Base-by-base conservation (phyloP, 2,113 vertebrate species). In the Tragelaphus strepsiceros region DNA sequence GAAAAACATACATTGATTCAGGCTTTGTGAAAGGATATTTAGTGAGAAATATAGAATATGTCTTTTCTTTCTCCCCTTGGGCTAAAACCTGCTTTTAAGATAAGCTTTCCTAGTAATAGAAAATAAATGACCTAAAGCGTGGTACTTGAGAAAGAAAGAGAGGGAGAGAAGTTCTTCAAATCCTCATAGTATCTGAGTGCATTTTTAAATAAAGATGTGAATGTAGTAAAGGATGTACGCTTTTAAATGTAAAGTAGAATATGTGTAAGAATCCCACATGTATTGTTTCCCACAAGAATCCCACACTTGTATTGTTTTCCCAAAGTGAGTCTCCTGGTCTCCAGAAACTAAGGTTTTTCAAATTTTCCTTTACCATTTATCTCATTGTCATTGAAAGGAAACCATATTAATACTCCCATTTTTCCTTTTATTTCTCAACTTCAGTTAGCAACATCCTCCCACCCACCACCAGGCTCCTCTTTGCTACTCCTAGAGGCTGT, bases 121-220 rank as follows among this genome's bases (percentile, higher is more conserved):
- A 88, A 95, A 90, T 90, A 95, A 88, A 95, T 74, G 94, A 85
- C 30, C 17, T 83, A 46, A 59, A 43, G 56, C 6, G 1, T 46
- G 22, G 32, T 30, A 32, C 58, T 77, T 88, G 54, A 49, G 21
- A 53, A 15, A 81, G 26, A 89, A 3, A 82, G 7, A 61, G 61
- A 26, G 82, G 61, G 28, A 49, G 43, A 54, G 35, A 71, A 93
- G 62, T 56, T 53, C n/a, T 83, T 82, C 26, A 93, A 91, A 96
- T 83, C 54, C 53, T 88, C 28, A 7, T 51, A 56, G 82, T 49
- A 90, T 59, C 78, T 88, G 64, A 97, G 13, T 90, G 21, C 43
- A 87, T 71, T 96, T 96, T 97, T 62, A 97, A 91, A 90, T 62
- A 90, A 94, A 95, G 49, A 87, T 71, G 81, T 71, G 32, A 97